A percentile compares a stretch with the other conserved stretches of the same genome.
These are phyloP conservation scores for Caiman crocodilus DNA, from an alignment of 2,797 vertebrate genomes.

Conservation along the genomic window DNA sequence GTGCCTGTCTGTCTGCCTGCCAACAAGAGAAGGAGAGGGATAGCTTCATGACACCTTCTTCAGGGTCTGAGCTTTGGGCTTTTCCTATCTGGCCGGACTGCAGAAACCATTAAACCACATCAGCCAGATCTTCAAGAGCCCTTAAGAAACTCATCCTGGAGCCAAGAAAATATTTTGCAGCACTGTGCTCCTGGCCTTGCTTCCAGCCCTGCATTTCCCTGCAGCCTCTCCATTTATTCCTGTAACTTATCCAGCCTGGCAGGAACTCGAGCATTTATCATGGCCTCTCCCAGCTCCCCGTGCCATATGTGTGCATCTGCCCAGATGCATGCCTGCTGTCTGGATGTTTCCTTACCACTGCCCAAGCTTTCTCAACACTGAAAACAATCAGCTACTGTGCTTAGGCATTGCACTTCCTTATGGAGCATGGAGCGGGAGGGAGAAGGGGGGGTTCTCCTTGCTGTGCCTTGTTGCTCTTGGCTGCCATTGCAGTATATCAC, in stretches of 20 bases:
- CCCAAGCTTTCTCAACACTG: background rate
- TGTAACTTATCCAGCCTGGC: background rate
- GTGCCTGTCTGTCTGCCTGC: accelerated
- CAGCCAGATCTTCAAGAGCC: background rate
- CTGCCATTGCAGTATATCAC: slow-evolving; percentile 25
- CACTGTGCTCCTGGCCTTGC: background rate
- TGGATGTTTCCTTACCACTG: background rate
- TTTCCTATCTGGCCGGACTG: background rate
- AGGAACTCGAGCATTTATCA: background rate
- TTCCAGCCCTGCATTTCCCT: background rate
- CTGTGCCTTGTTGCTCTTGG: slow-evolving; percentile 6
- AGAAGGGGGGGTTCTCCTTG: background rate
- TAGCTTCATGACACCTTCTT: background rate
- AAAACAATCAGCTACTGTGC: background rate
- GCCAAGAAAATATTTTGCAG: background rate
- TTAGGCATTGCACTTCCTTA: background rate
- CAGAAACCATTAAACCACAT: background rate
- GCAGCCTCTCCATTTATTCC: background rate
- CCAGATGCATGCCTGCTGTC: background rate
- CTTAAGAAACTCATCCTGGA: background rate
- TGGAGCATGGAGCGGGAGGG: background rate
- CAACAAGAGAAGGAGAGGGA: background rate
- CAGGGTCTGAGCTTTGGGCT: background rate
- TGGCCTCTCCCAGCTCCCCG: background rate
- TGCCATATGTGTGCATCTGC: background rate